phyloP scores from a whole-genome alignment of 2,888 invertebrate genomes.

The Carterocephalus palaemon region DNA sequence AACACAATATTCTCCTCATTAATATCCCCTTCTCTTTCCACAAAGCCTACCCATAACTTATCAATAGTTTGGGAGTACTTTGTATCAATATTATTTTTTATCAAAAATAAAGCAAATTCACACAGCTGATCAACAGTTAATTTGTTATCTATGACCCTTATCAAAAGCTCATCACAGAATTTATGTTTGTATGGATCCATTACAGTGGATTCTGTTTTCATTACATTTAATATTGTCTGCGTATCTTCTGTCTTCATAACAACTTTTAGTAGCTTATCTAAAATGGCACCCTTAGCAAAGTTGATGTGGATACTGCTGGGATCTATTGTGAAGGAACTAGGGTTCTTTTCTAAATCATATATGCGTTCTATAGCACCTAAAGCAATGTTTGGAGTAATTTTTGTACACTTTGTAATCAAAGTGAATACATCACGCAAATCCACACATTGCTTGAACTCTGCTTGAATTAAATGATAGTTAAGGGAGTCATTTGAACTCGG shows the following conservation, averaged over 20 bases:
- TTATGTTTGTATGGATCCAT: constrained; percentile 69
- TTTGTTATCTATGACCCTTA: constrained; percentile 80
- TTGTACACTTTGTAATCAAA: constrained; percentile 68
- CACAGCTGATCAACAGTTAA: constrained; percentile 80
- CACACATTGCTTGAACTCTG: constrained; percentile 66
- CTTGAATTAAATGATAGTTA: constrained; percentile 63
- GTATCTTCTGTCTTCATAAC: constrained; percentile 70
- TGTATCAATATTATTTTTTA: constrained; percentile 61
- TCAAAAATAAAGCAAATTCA: constrained; percentile 76
- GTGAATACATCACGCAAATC: constrained; percentile 68
- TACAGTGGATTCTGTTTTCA: constrained; percentile 58
- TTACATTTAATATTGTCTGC: constrained; percentile 63
- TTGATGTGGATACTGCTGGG: constrained; percentile 49
- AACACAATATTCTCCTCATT: constrained; percentile 76
- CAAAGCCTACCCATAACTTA: constrained; percentile 83
- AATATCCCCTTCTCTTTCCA: constrained; percentile 77
- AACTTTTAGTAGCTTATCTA: constrained; percentile 66
- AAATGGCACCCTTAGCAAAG: constrained; percentile 66
- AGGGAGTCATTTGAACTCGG: constrained; percentile 45
- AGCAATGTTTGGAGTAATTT: constrained; percentile 73
- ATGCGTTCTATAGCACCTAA: constrained; percentile 72
- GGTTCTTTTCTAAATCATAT: constrained; percentile 60
- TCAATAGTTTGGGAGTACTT: constrained; percentile 78
- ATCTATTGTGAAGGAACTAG: constrained; percentile 40
- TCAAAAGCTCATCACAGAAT: constrained; percentile 80